Percentiles rank a stretch among this genome's conserved stretches.
phyloP scores from a whole-genome alignment of 2,113 vertebrate genomes.

The Bos indicus region DNA sequence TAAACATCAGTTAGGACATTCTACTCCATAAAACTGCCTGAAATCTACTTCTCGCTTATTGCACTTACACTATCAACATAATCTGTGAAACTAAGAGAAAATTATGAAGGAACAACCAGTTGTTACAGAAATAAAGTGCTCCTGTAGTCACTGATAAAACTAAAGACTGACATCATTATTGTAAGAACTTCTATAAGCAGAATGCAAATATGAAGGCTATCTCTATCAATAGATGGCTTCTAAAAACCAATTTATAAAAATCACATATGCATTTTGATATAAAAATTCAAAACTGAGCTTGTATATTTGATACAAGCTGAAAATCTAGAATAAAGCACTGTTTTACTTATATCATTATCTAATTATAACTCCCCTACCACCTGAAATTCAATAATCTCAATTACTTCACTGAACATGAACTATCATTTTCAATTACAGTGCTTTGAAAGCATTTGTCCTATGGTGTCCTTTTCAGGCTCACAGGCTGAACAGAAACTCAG shows the following conservation, averaged over 20 bases:
- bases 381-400: constrained; percentile 15
- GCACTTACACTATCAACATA: not conserved
- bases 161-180: not conserved
- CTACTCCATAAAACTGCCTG: not conserved
- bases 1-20: not conserved
- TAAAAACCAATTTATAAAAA: constrained; percentile 12
- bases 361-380: not conserved
- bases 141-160: not conserved
- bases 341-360: not conserved
- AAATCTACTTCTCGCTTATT: not conserved
- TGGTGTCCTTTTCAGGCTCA: constrained; percentile 3
- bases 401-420: not conserved
- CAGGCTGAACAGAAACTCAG: not conserved
- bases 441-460: constrained; percentile 40
- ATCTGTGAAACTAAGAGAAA: not conserved
- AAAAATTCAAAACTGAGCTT: constrained; percentile 15
- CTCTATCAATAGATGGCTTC: not conserved
- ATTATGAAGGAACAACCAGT: not conserved
- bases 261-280: not conserved
- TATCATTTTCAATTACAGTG: constrained; percentile 21
- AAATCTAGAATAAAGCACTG: not conserved
- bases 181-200: not conserved
- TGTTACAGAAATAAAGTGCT: not conserved
- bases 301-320: not conserved
- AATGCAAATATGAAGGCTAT: not conserved